A percentile compares a stretch with the other conserved stretches of the same genome.
These are phyloP conservation scores for Neotoma lepida DNA, from an alignment of 2,113 vertebrate species.

Conservation along the genomic window DNA sequence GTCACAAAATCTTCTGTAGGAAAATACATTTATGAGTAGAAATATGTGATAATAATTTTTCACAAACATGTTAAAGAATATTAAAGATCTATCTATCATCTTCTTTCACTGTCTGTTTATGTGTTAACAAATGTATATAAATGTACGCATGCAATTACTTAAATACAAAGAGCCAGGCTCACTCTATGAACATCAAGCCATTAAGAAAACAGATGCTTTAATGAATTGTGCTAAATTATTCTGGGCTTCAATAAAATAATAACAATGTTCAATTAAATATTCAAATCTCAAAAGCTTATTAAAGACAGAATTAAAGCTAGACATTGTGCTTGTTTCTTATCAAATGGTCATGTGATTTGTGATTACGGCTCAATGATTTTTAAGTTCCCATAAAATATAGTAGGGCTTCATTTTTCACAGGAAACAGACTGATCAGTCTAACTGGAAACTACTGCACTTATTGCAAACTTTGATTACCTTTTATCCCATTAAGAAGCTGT, in stretches of 20 bases:
- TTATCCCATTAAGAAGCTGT: slow-evolving; percentile 82
- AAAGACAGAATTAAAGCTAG: neutral
- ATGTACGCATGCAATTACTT: neutral
- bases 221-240: neutral
- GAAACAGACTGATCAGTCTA: slow-evolving; percentile 73
- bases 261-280: neutral
- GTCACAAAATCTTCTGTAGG: neutral
- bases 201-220: neutral
- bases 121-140: neutral
- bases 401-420: slow-evolving; percentile 44
- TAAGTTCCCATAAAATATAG: neutral
- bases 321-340: neutral
- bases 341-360: neutral
- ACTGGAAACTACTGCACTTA: slow-evolving; percentile 43
- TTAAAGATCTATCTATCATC: neutral
- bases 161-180: neutral
- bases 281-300: neutral
- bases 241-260: neutral
- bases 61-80: neutral
- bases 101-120: neutral
- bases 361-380: neutral
- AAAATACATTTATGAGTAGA: neutral
- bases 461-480: slow-evolving; percentile 75
- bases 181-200: neutral
- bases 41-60: neutral